A percentile compares a stretch with the other conserved stretches of the same genome.
These are phyloP conservation scores for Cryptomyrus ogoouensis DNA, from an alignment of 2,113 vertebrate species.

Conservation along the genomic window DNA sequence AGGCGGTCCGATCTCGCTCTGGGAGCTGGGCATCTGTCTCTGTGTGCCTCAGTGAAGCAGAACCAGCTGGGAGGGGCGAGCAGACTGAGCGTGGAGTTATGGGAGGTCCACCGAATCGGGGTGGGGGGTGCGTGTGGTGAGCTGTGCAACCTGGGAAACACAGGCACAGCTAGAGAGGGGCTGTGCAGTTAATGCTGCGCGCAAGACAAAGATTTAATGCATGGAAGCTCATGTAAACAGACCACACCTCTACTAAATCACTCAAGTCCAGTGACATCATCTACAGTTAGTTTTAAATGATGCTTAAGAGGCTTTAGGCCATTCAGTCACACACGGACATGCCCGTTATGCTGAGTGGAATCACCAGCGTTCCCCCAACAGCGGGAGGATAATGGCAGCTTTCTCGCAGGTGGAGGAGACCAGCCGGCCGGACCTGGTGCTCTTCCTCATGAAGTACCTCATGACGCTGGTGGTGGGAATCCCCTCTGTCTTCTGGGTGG, in stretches of 20 bases:
- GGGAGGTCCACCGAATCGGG: background rate
- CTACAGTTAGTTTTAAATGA: background rate
- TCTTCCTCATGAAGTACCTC: constrained; percentile 91
- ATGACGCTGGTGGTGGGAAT: constrained; percentile 93
- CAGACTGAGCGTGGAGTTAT: background rate
- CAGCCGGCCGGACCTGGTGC: constrained; percentile 73
- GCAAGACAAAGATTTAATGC: background rate
- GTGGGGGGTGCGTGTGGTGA: background rate
- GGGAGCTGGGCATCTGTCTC: background rate
- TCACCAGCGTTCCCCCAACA: background rate
- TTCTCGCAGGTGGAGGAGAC: constrained; percentile 72
- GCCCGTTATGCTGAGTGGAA: background rate
- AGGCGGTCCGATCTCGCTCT: background rate
- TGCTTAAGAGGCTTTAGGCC: background rate
- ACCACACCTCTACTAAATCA: background rate
- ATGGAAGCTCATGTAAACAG: background rate
- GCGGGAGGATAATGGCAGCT: background rate
- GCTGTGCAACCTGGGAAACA: background rate
- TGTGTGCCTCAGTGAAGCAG: background rate
- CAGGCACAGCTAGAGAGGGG: background rate
- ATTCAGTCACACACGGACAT: background rate
- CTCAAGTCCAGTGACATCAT: background rate
- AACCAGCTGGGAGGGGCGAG: background rate
- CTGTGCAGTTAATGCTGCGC: background rate
- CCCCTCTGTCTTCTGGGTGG: constrained; percentile 96